Conservation (phyloP, 1,140 invertebrate species). For the Holotrichia oblita region DNA sequence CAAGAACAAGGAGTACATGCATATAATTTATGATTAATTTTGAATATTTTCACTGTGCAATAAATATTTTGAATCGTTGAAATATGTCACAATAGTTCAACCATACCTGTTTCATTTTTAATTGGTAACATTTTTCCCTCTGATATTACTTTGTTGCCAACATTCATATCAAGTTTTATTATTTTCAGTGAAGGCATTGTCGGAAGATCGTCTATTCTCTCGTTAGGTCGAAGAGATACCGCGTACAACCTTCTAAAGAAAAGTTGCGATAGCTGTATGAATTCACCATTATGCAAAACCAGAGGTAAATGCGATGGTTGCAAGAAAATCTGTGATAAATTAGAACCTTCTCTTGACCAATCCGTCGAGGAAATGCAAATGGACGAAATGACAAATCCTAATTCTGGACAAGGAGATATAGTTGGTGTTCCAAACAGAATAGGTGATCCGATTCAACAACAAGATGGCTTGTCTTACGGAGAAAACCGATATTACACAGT, state of each 20-base stretch:
- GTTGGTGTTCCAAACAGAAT: background rate
- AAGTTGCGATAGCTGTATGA: background rate
- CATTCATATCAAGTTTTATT: no score
- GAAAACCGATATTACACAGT: constrained; percentile 46
- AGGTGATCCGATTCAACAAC: background rate
- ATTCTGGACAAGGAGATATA: background rate
- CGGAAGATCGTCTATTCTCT: background rate
- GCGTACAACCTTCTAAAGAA: background rate
- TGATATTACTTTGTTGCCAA: no score
- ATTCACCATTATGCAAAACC: background rate
- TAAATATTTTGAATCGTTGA: no score
- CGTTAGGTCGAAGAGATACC: constrained; percentile 9
- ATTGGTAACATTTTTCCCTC: no score
- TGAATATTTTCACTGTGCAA: no score
- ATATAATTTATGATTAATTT: no score
- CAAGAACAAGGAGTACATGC: no score
- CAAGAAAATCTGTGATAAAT: constrained; percentile 10
- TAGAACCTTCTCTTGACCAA: background rate
- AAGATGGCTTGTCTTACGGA: background rate
- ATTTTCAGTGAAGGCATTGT: constrained; percentile 10
- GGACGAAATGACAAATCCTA: background rate
- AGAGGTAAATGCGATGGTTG: background rate
- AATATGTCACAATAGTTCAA: no score
- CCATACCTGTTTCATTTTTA: no score
- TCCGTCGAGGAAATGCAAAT: background rate